These are phyloP conservation scores for Phyllotis vaccarum DNA, from an alignment of 2,797 vertebrate species.

Conservation along the genomic window DNA sequence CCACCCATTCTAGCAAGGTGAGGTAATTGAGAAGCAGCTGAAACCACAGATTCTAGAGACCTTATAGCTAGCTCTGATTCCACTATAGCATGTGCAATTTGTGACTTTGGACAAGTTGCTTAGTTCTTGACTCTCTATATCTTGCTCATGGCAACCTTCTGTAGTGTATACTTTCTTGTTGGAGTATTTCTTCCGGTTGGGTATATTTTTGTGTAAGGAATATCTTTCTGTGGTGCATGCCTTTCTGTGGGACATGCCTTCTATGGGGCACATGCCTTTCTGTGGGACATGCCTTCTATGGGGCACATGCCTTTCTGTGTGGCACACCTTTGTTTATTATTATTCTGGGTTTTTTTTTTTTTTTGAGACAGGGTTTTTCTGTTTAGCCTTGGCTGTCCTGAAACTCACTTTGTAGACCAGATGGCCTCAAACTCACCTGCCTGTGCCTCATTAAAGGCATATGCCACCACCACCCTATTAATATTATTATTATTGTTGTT, in stretches of 20 bases:
- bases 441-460: not conserved
- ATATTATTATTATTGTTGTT: not conserved
- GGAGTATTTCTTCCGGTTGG: not conserved
- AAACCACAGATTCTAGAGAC: not conserved
- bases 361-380: not conserved
- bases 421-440: not conserved
- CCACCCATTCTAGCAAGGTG: not conserved
- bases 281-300: not conserved
- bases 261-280: not conserved
- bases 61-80: not conserved
- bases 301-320: not conserved
- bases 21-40: not conserved
- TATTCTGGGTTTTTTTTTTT: too few relatives aligned
- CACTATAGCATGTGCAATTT: not conserved
- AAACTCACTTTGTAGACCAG: not conserved
- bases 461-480: not conserved
- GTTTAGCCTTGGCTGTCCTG: not conserved
- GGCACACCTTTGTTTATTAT: not conserved
- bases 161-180: not conserved
- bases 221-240: not conserved
- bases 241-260: not conserved
- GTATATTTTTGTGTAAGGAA: not conserved
- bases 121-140: constrained; percentile 10
- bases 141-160: not conserved
- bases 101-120: not conserved